A percentile compares a stretch with the other conserved stretches of the same genome.
phyloP scores from a whole-genome alignment of 2,888 invertebrate species.

The Escarpia spicata region DNA sequence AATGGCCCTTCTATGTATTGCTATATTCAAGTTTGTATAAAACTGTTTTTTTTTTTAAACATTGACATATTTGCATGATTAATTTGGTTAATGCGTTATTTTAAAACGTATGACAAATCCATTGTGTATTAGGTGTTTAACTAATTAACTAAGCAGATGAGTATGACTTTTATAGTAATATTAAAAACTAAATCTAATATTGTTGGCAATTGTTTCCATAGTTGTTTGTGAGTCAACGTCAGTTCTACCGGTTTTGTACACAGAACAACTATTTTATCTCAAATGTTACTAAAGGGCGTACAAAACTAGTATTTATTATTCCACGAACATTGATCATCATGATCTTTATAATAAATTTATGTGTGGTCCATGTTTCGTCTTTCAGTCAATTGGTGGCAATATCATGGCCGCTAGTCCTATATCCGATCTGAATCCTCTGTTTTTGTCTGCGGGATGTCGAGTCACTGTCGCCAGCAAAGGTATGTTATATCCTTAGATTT shows the following conservation, averaged over 20 bases:
- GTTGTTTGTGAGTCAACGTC: too few species aligned
- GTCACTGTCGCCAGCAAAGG: slow-evolving; percentile 52
- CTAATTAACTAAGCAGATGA: too few species aligned
- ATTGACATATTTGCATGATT: too few species aligned
- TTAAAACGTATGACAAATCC: too few species aligned
- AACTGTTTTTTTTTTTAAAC: background rate
- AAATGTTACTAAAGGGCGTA: too few species aligned
- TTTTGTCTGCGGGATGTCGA: slow-evolving; percentile 76
- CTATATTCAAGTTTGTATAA: background rate
- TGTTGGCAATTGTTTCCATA: background rate
- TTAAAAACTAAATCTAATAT: background rate
- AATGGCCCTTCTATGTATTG: background rate
- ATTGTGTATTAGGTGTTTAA: background rate
- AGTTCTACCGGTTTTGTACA: too few species aligned
- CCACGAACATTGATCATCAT: background rate
- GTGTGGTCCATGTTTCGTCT: background rate
- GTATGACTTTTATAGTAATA: background rate
- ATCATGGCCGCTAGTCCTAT: slow-evolving; percentile 96
- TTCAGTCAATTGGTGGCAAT: slow-evolving; percentile 86
- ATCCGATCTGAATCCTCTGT: slow-evolving; percentile 92
- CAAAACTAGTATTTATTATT: too few species aligned
- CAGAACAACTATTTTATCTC: too few species aligned
- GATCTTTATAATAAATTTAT: too few species aligned
- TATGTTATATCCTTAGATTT: slow-evolving; percentile 32
- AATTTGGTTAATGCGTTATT: too few species aligned